Conservation (phyloP, 2,888 invertebrate genomes). For the Drosophila greeni region DNA sequence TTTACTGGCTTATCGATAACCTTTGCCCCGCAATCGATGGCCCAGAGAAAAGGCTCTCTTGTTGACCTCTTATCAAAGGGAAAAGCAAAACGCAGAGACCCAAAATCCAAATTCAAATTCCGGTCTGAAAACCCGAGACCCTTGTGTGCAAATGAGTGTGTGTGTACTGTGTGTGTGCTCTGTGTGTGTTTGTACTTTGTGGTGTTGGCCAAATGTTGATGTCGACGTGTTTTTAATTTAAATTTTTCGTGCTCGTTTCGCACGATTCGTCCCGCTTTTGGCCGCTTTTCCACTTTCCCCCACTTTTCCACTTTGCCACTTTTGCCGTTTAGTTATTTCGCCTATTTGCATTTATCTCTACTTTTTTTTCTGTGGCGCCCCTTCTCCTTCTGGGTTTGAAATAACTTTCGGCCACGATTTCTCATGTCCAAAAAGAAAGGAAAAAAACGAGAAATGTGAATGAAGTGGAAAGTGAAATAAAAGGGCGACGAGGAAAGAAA, state of each 20-base stretch:
- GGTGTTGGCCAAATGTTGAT: constrained; percentile 64
- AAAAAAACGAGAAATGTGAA: constrained; percentile 15
- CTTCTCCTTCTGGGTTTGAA: constrained; percentile 10
- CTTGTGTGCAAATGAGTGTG: constrained; percentile 9
- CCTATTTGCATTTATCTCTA: constrained; percentile 56
- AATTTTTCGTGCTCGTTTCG: constrained; percentile 50
- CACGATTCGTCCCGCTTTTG: constrained; percentile 43
- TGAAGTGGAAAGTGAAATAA: constrained; percentile 29
- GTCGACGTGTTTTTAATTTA: constrained; percentile 72
- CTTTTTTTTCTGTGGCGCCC: not conserved
- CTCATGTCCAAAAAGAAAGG: constrained; percentile 12
- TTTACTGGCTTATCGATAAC: constrained; percentile 1
- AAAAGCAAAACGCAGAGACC: not conserved
- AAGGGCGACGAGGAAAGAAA: constrained; percentile 1
- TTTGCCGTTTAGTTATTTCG: constrained; percentile 55
- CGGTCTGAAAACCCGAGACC: constrained; percentile 13
- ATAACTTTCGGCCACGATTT: constrained; percentile 33
- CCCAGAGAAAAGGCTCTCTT: not conserved
- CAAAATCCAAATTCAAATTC: constrained; percentile 29
- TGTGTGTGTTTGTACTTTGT: constrained; percentile 19
- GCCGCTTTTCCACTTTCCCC: constrained; percentile 17
- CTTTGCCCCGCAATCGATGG: constrained; percentile 16
- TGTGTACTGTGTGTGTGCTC: constrained; percentile 6
- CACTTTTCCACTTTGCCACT: constrained; percentile 22
- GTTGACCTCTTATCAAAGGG: constrained; percentile 11